These are phyloP conservation scores for Horisme vitalbata DNA, from an alignment of 2,888 invertebrate genomes.

Conservation along the genomic window DNA sequence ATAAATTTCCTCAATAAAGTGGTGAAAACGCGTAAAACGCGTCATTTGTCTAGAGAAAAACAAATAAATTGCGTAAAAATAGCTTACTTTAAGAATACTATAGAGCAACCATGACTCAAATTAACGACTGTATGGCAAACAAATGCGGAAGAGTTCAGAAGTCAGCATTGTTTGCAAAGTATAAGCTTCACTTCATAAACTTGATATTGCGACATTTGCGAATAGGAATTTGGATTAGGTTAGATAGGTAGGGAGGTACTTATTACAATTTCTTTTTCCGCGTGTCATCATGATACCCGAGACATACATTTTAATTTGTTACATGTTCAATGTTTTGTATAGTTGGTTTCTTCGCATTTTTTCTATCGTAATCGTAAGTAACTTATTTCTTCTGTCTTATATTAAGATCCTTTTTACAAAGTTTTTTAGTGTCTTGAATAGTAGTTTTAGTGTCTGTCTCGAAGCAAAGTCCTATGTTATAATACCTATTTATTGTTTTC, in stretches of 20 bases:
- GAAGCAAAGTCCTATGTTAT: too few relatives aligned
- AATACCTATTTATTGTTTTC: slow-evolving; percentile 1
- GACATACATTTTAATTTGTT: background rate
- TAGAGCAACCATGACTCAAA: slow-evolving; percentile 58
- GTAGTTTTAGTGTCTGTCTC: slow-evolving; percentile 5
- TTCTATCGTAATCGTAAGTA: too few relatives aligned
- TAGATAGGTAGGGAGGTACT: background rate
- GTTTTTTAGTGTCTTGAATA: too few relatives aligned
- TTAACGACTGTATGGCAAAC: slow-evolving; percentile 41
- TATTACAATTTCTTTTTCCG: too few relatives aligned
- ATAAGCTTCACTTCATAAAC: slow-evolving; percentile 3
- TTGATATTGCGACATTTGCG: too few relatives aligned
- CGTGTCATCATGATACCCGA: background rate
- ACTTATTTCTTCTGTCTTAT: too few relatives aligned
- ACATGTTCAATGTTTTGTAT: too few relatives aligned
- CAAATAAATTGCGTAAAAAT: slow-evolving; percentile 68
- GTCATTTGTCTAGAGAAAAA: slow-evolving; percentile 60
- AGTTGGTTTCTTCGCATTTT: too few relatives aligned
- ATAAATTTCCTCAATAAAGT: slow-evolving; percentile 46
- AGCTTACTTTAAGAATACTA: slow-evolving; percentile 56
- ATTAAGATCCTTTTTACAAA: too few relatives aligned
- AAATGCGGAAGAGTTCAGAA: slow-evolving; percentile 46
- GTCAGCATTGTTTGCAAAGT: slow-evolving; percentile 42
- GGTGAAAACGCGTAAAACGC: slow-evolving; percentile 55
- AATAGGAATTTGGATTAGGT: slow-evolving; percentile 1